Evolutionary conservation across 2,888 invertebrate genomes (phyloP).

Genomic region (Pandemis corylana): DNA sequence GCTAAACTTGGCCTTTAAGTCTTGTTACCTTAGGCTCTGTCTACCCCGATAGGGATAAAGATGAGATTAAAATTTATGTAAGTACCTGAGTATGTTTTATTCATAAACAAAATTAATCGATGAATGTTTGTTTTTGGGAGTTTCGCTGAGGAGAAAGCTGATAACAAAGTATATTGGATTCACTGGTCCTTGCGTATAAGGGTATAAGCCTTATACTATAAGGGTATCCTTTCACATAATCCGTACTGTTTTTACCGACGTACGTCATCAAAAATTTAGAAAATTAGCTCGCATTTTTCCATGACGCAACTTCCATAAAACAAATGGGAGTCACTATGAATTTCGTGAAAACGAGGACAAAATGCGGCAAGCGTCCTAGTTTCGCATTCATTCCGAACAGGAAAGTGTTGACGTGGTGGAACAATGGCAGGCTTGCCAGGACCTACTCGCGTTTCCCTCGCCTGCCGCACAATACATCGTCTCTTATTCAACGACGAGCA

Average conservation of each 20-base stretch:
- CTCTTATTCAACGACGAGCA: constrained; percentile 28
- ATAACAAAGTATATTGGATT: too few relatives aligned
- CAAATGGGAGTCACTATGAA: constrained; percentile 14
- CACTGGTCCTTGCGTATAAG: too few relatives aligned
- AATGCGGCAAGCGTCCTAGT: constrained; percentile 29
- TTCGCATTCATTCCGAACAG: constrained; percentile 32
- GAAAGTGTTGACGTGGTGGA: constrained; percentile 36
- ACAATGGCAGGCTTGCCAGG: constrained; percentile 36
- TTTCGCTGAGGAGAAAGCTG: too few relatives aligned
- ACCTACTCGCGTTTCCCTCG: constrained; percentile 22
- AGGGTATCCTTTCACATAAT: not conserved
- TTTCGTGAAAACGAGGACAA: constrained; percentile 29
- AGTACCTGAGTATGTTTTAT: too few relatives aligned
- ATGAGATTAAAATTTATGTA: too few relatives aligned
- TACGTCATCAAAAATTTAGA: not conserved
- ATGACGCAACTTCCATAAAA: constrained; percentile 1
- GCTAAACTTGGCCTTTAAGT: too few relatives aligned
- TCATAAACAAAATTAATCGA: too few relatives aligned
- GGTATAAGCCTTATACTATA: too few relatives aligned
- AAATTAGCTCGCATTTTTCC: not conserved
- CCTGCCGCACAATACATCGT: constrained; percentile 28
- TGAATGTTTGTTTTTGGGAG: not conserved
- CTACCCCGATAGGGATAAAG: too few relatives aligned
- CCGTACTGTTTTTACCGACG: not conserved
- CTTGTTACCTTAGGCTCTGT: too few relatives aligned